Evolutionary conservation across 37 sponge, comb jelly and placozoan genomes (phyloP).

Genomic region (Aplysina aerophoba): DNA sequence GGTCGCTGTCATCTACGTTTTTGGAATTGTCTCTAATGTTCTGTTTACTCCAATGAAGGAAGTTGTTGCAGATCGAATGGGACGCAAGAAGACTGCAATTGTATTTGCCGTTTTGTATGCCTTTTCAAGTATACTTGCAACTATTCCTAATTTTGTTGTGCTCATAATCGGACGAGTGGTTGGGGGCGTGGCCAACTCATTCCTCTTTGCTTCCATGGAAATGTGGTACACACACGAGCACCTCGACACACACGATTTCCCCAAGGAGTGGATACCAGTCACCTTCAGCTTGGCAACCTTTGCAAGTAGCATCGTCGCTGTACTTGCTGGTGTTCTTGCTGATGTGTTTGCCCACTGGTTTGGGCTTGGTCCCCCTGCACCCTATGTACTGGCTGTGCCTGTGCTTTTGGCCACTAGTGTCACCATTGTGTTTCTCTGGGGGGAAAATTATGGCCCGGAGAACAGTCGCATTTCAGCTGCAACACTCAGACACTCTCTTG

Average conservation of each 20-base stretch:
- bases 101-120: slow-evolving; percentile 60
- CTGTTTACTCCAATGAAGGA: slow-evolving; percentile 59
- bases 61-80: slow-evolving; percentile 53
- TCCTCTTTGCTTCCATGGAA: slow-evolving; percentile 73
- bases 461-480: not conserved
- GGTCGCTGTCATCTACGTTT: slow-evolving; percentile 79
- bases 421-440: slow-evolving; percentile 38
- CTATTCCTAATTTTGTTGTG: slow-evolving; percentile 44
- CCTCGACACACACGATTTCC: slow-evolving; percentile 68
- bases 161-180: slow-evolving; percentile 73
- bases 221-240: slow-evolving; percentile 82
- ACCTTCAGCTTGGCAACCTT: slow-evolving; percentile 73
- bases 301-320: slow-evolving; percentile 73
- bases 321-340: slow-evolving; percentile 71
- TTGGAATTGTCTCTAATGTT: slow-evolving; percentile 70
- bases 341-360: slow-evolving; percentile 67
- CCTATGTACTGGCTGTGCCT: slow-evolving; percentile 64
- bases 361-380: slow-evolving; percentile 53
- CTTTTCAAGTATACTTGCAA: slow-evolving; percentile 55
- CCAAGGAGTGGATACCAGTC: slow-evolving; percentile 78
- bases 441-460: slow-evolving; percentile 63
- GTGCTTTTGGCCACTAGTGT: slow-evolving; percentile 45
- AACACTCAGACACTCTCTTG: slow-evolving; percentile 32
- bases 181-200: slow-evolving; percentile 67
- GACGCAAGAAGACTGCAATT: slow-evolving; percentile 43